phyloP scores from a whole-genome alignment of 2,113 vertebrate genomes.

The Vicugna pacos region DNA sequence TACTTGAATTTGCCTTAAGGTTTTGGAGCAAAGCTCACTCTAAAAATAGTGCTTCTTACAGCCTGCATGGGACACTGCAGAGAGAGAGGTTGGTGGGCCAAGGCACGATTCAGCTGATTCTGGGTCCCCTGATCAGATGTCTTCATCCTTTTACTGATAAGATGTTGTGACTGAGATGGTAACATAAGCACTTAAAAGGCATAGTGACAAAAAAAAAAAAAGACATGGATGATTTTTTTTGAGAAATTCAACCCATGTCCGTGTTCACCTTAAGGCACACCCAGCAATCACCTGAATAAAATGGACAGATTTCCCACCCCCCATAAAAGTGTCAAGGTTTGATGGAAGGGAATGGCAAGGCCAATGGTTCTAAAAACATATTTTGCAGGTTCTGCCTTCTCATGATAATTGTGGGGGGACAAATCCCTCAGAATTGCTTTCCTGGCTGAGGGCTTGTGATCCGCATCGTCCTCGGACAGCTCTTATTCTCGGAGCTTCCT shows the following conservation, averaged over 20 bases:
- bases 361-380: constrained; percentile 36
- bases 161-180: not conserved
- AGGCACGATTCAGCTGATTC: not conserved
- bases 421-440: not conserved
- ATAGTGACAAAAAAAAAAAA: not conserved
- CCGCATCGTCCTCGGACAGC: not conserved
- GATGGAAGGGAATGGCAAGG: constrained; percentile 31
- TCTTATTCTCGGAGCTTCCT: not conserved
- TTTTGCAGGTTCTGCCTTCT: not conserved
- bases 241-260: not conserved
- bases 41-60: not conserved
- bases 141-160: not conserved
- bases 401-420: not conserved
- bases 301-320: not conserved
- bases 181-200: not conserved
- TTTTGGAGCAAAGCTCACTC: not conserved
- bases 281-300: not conserved
- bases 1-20: not conserved
- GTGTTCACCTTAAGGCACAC: not conserved
- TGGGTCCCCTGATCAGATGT: not conserved
- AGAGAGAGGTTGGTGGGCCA: not conserved
- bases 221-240: not conserved
- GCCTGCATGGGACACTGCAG: not conserved
- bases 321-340: constrained; percentile 30
- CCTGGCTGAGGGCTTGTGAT: not conserved